phyloP scores from a whole-genome alignment of 2,797 vertebrate genomes.

The Cottoperca gobio region DNA sequence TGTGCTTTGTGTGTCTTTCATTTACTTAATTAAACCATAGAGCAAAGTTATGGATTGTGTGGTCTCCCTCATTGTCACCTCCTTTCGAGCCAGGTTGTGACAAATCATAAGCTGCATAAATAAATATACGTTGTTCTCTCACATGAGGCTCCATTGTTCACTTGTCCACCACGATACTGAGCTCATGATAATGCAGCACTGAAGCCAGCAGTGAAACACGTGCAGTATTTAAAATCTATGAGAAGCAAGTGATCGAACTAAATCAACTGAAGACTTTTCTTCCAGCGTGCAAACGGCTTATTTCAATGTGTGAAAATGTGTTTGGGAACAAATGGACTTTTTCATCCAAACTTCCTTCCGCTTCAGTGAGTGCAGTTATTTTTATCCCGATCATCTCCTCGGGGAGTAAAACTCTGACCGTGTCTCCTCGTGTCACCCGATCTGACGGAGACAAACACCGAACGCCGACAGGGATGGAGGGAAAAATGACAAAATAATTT shows the following conservation, averaged over 20 bases:
- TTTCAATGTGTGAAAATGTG: not conserved
- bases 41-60: no score
- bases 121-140: no score
- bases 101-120: no score
- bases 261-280: not conserved
- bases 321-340: constrained; percentile 6
- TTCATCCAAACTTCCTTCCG: constrained; percentile 39
- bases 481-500: no score
- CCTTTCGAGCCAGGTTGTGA: no score
- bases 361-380: constrained; percentile 49
- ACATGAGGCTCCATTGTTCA: no score
- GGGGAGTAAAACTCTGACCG: constrained; percentile 18
- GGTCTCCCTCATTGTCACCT: no score
- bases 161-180: no score
- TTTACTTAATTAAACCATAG: no score
- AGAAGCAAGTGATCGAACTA: not conserved
- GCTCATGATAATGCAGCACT: no score
- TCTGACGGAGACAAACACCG: constrained; percentile 6
- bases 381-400: constrained; percentile 55
- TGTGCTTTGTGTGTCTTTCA: no score
- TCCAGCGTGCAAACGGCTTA: not conserved
- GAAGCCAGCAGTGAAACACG: not conserved
- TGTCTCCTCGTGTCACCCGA: not conserved
- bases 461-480: no score
- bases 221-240: not conserved